phyloP scores from a whole-genome alignment of 2,888 invertebrate genomes.

The Fragum sueziense region DNA sequence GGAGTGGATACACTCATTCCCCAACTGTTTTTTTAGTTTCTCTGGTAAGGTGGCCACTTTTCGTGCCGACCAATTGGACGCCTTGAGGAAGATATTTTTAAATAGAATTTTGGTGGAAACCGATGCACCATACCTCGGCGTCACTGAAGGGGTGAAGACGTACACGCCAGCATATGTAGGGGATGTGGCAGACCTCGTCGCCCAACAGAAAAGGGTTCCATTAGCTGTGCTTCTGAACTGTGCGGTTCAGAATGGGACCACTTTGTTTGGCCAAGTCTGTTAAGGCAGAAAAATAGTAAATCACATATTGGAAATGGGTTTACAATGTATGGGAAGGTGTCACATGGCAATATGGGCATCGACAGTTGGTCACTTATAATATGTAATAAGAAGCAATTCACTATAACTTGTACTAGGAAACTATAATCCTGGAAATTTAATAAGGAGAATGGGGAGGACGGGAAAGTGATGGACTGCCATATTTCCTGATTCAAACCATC shows the following conservation, averaged over 20 bases:
- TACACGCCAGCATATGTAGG: constrained; percentile 1
- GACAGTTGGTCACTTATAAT: too few relatives aligned
- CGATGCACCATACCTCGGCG: neutral
- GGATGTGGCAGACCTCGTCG: neutral
- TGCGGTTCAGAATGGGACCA: neutral
- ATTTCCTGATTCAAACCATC: too few relatives aligned
- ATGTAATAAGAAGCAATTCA: too few relatives aligned
- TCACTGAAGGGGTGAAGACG: neutral
- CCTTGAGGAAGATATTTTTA: neutral
- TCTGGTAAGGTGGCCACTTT: constrained; percentile 1
- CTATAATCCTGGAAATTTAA: too few relatives aligned
- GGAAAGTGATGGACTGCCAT: too few relatives aligned
- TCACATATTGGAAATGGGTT: too few relatives aligned
- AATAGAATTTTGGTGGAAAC: constrained; percentile 1
- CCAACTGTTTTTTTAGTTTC: neutral
- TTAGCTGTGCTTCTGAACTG: neutral
- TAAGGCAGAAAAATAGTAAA: too few relatives aligned
- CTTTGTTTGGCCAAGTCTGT: neutral
- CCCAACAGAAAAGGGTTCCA: neutral
- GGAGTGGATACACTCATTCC: neutral
- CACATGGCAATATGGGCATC: too few relatives aligned
- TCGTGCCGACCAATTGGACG: neutral
- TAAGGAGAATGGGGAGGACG: too few relatives aligned
- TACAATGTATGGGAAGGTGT: too few relatives aligned
- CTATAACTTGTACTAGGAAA: too few relatives aligned